Evolutionary conservation across 2,888 invertebrate species (phyloP), one percentile per base, ranked within the genome.

Genomic region (Palloptera scutellata): DNA sequence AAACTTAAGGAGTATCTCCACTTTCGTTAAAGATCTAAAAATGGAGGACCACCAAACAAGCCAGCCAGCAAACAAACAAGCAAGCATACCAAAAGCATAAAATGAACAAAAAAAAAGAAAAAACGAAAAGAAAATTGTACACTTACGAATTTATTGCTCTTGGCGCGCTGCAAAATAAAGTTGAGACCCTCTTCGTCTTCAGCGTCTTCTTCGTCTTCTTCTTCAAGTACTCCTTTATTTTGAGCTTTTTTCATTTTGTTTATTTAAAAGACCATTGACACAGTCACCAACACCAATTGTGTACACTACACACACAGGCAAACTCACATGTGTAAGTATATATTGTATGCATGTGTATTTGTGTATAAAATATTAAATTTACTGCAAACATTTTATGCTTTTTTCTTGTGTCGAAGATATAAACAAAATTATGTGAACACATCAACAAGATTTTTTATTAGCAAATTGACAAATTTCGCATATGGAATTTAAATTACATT

Each of bases 281-380:
- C 59, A 67, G 52, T 67, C 67, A 58, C 54, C 45, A 63, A 63
- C 66, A 53, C 62, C 42, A 55, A 63, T 53, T 40, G 6, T 64
- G 57, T 48, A 17, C 48, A 60, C 45, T 20, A n/a, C 1, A 13
- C 10, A 30, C 42, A 43, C 54, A 43, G 53, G 40, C 53, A 53
- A 53, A 53, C 42, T 42, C 53, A 42, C 53, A 62, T n/a, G n/a
- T n/a, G n/a, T n/a, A n/a, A n/a, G 11, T 17, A 1, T 41, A n/a
- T 9, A 15, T 17, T 45, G 60, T 48, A 51, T 41, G n/a, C 42
- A 15, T 30, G 42, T 42, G 40, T 40, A n/a, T 57, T 17, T 41
- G 43, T 15, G 42, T 62, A 41, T 55, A 73, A 73, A 76, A 65
- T 71, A 57, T 62, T 43, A 70, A 78, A 74, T 73, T 78, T 62